Percentiles rank a stretch among this genome's conserved stretches.
These are phyloP conservation scores for Leptinotarsa defecta DNA, from an alignment of 1,140 invertebrate species.

Conservation along the genomic window DNA sequence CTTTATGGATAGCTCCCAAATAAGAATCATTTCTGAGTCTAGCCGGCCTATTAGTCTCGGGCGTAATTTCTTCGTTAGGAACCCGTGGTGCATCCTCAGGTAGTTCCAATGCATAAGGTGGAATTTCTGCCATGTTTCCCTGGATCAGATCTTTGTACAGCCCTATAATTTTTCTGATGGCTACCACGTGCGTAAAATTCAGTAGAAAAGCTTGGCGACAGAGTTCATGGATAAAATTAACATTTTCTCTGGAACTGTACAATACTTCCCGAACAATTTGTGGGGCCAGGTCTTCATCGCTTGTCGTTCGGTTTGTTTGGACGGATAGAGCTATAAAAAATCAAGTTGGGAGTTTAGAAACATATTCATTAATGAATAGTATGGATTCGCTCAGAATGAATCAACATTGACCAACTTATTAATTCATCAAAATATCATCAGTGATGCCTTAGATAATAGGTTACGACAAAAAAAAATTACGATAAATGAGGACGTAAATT, in stretches of 20 bases:
- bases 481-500: too few relatives aligned
- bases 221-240: conserved; percentile 94
- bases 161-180: conserved; percentile 85
- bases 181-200: conserved; percentile 84
- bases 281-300: conserved; percentile 49
- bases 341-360: too few relatives aligned
- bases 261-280: conserved; percentile 83
- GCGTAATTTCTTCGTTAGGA: conserved; percentile 43
- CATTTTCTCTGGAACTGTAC: conserved; percentile 86
- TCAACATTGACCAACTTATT: too few relatives aligned
- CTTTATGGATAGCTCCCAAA: conserved; percentile 77
- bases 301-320: conserved; percentile 45
- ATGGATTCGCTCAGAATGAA: too few relatives aligned
- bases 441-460: too few relatives aligned
- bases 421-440: too few relatives aligned
- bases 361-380: too few relatives aligned
- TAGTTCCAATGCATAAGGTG: conserved; percentile 86
- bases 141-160: conserved; percentile 97
- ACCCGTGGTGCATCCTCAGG: conserved; percentile 58
- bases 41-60: conserved; percentile 63
- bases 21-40: conserved; percentile 82
- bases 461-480: too few relatives aligned
- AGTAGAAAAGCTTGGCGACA: conserved; percentile 92
- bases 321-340: conserved; percentile 46
- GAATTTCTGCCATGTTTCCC: conserved; percentile 76